Evolutionary conservation across 2,888 invertebrate genomes (phyloP).

Genomic region (Hemaris fuciformis): DNA sequence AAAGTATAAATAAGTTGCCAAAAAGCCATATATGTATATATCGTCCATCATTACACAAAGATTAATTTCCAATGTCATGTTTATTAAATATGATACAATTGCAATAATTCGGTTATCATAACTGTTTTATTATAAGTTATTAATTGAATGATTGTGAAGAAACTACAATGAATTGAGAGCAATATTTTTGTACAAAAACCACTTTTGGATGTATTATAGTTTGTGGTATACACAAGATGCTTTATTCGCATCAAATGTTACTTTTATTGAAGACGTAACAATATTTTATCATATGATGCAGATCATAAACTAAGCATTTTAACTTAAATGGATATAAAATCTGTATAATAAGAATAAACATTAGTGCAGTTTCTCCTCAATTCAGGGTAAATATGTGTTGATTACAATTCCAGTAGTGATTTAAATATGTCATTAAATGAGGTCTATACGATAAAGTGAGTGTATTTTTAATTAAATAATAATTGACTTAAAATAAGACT

Average conservation of each 20-base stretch:
- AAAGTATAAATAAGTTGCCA: not conserved
- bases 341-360: too few relatives aligned
- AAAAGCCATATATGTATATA: not conserved
- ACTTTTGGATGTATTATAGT: too few relatives aligned
- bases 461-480: slow-evolving; percentile 7
- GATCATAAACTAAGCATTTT: not conserved
- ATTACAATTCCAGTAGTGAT: not conserved
- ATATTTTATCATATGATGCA: too few relatives aligned
- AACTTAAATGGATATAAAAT: too few relatives aligned
- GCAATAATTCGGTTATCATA: slow-evolving; percentile 5
- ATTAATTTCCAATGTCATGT: not conserved
- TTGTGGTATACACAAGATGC: too few relatives aligned
- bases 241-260: too few relatives aligned
- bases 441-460: not conserved
- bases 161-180: not conserved
- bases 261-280: too few relatives aligned
- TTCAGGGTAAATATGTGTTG: not conserved
- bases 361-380: not conserved
- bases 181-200: not conserved
- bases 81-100: not conserved
- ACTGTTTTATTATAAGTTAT: not conserved
- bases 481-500: not conserved
- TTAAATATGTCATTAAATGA: not conserved
- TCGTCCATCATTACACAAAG: not conserved
- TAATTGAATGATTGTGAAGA: not conserved